Evolutionary conservation across 2,888 invertebrate species (phyloP).

Genomic region (Drosophila subquinaria): DNA sequence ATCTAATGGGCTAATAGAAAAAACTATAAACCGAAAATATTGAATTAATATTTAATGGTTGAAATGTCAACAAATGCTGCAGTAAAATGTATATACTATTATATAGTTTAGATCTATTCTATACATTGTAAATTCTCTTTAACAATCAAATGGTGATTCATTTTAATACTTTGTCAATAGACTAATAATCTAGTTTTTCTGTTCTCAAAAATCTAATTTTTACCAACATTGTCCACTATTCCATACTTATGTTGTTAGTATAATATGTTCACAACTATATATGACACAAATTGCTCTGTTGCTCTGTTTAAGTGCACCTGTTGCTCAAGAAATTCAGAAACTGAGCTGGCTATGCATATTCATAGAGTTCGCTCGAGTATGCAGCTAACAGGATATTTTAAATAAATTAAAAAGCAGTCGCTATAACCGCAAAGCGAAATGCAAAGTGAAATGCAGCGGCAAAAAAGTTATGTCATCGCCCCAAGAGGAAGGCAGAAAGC

Average conservation of each 20-base stretch:
- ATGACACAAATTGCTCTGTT: background rate
- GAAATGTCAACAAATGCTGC: constrained; percentile 18
- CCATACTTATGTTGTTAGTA: background rate
- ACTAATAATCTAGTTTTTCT: too few species aligned
- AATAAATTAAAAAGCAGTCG: constrained; percentile 51
- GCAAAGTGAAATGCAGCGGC: constrained; percentile 52
- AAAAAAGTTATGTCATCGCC: constrained; percentile 61
- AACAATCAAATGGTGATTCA: too few species aligned
- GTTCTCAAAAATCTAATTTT: too few species aligned
- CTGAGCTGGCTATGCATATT: constrained; percentile 20
- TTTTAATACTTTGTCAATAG: too few species aligned
- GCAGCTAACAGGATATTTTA: constrained; percentile 48
- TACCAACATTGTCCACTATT: too few species aligned
- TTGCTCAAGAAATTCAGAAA: constrained; percentile 21
- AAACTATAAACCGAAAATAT: constrained; percentile 11
- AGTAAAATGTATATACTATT: background rate
- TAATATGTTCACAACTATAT: background rate
- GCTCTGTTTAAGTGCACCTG: constrained; percentile 3
- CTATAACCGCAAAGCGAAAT: constrained; percentile 57
- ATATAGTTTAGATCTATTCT: background rate
- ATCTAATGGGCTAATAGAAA: constrained; percentile 9
- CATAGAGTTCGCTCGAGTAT: constrained; percentile 13
- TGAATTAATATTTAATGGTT: constrained; percentile 33
- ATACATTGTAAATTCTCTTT: background rate
- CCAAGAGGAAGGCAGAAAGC: constrained; percentile 18